A percentile compares a stretch with the other conserved stretches of the same genome.
phyloP scores from a whole-genome alignment of 2,888 invertebrate species.

The Lasioglossum oenotherae region DNA sequence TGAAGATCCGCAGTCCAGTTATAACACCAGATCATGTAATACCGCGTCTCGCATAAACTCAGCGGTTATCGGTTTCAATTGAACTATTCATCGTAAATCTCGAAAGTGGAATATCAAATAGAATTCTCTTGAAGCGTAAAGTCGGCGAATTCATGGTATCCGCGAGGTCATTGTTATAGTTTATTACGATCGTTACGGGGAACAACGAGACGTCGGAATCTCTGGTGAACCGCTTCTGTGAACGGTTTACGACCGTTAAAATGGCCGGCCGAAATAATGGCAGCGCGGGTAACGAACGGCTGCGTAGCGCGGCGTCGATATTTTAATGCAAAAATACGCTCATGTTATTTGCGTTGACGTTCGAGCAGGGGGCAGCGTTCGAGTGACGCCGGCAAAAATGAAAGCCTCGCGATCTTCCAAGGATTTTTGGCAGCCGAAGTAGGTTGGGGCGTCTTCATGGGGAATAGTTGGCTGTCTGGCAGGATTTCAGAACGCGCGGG shows the following conservation, averaged over 20 bases:
- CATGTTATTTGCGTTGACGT: neutral
- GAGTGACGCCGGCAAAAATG: neutral
- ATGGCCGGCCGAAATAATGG: neutral
- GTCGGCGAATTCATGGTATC: neutral
- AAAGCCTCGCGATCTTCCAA: slow-evolving; percentile 3
- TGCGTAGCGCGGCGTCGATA: neutral
- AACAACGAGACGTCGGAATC: neutral
- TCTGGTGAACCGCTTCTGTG: neutral
- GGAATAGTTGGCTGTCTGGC: neutral
- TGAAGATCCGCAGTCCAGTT: neutral
- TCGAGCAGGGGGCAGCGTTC: neutral
- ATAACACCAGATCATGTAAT: neutral
- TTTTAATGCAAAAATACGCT: neutral
- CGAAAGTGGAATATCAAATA: neutral
- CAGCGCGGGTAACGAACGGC: neutral
- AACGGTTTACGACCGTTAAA: slow-evolving; percentile 3
- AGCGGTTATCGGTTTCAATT: neutral
- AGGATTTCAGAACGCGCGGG: neutral
- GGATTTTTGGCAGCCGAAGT: slow-evolving; percentile 49
- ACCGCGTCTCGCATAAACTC: neutral
- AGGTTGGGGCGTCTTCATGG: slow-evolving; percentile 24
- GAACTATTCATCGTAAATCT: neutral
- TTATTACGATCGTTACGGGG: neutral
- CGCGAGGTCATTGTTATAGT: neutral
- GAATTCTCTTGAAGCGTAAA: neutral